Evolutionary conservation across 2,797 vertebrate genomes (phyloP), one percentile per base, ranked within the genome.

Genomic region (Bradypodion pumilum): DNA sequence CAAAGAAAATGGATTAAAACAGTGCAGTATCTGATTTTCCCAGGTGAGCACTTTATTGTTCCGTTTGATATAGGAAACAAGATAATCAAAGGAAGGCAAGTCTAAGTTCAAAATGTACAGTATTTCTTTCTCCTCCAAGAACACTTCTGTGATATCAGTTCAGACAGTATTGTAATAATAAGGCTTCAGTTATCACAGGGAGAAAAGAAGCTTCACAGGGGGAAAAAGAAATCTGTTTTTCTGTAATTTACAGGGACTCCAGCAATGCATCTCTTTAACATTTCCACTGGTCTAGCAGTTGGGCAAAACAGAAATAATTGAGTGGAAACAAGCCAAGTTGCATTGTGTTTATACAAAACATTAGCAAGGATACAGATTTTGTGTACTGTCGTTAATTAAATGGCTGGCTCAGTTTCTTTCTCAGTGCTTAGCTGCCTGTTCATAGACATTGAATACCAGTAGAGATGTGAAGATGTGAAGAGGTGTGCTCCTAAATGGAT

Each of bases 61-160:
- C 90, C 82, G 88, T 95, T 95, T 95, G 93, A 92, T 94, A 84
- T 73, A 92, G 95, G 78, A 93, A 95, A 89, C 86, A 82, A 81
- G 88, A 93, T 92, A 94, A 95, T 96, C 95, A 96, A 95, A 96
- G 95, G 59, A 79, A 90, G 90, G 74, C 85, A 90, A 88, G 83
- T 87, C 84, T 80, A 85, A 87, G 91, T 93, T 92, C 83, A 40
- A 87, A 91, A 82, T 89, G 86, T 0, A 0, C 15, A 65, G 87
- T 82, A 90, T 87, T 40, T 77, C 83, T 94, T 91, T 91, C 89
- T 92, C 89, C 83, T 1, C 16, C 86, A 78, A 90, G 89, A 88
- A 89, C 49, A 25, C 86, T 92, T 94, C 87, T 95, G 89, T 94
- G 89, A 91, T 95, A 89, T 92, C 88, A 86, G 59, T 92, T 94